These are phyloP conservation scores for Catharus bicknelli DNA, from an alignment of 2,113 vertebrate genomes.

Conservation along the genomic window DNA sequence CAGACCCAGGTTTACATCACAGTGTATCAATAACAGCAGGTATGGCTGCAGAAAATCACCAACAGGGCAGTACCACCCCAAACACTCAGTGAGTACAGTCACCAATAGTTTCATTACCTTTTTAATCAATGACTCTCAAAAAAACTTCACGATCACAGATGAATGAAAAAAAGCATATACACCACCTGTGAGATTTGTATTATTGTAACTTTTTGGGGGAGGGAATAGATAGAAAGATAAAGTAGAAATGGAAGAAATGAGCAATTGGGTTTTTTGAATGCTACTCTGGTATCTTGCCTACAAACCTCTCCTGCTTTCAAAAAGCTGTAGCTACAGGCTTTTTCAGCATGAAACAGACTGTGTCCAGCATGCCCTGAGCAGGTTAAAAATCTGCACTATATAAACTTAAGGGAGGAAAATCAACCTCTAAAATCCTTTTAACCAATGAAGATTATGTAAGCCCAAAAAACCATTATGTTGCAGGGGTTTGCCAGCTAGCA, in stretches of 20 bases:
- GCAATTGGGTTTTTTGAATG: not conserved
- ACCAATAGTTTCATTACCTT: not conserved
- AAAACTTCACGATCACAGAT: not conserved
- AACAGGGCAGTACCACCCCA: not conserved
- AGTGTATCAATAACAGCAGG: not conserved
- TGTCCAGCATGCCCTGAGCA: not conserved
- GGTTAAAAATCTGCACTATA: not conserved
- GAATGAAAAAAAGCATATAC: not conserved
- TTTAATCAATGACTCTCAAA: not conserved
- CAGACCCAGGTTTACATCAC: not conserved
- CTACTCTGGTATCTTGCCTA: not conserved
- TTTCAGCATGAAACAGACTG: not conserved
- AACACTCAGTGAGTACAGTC: not conserved
- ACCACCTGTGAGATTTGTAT: fast-evolving
- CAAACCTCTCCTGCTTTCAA: not conserved
- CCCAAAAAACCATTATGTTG: not conserved
- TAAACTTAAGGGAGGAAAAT: not conserved
- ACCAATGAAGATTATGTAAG: not conserved
- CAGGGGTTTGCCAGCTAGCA: not conserved
- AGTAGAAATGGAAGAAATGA: not conserved
- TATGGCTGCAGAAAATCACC: fast-evolving
- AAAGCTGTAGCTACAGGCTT: not conserved
- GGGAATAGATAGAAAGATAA: not conserved
- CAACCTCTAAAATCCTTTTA: not conserved
- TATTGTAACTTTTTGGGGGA: not conserved